Percentiles rank a stretch among this genome's conserved stretches.
Evolutionary conservation across 2,888 invertebrate species (phyloP).

Genomic region (Drosophila siamana): DNA sequence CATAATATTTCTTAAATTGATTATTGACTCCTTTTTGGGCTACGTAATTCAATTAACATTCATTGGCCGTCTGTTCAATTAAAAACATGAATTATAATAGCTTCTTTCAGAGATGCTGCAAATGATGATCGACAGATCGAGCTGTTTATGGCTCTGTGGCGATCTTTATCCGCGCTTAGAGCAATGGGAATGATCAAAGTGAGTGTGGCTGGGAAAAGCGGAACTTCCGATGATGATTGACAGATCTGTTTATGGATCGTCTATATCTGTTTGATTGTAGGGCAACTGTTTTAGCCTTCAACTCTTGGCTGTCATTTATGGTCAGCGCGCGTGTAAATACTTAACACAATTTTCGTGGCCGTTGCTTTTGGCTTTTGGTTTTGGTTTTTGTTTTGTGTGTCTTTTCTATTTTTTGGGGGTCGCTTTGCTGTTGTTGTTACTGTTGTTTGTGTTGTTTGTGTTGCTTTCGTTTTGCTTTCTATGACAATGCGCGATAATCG

Average conservation of each 20-base stretch:
- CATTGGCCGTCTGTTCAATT: too few relatives aligned
- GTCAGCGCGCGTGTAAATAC: slow-evolving; percentile 76
- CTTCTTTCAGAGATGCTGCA: too few relatives aligned
- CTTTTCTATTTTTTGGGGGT: slow-evolving; percentile 8
- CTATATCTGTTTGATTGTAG: slow-evolving; percentile 38
- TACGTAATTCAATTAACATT: too few relatives aligned
- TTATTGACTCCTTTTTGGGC: too few relatives aligned
- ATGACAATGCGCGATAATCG: slow-evolving; percentile 66
- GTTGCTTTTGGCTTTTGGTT: slow-evolving; percentile 40
- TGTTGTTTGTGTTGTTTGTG: slow-evolving; percentile 16
- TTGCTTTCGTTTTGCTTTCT: slow-evolving; percentile 73
- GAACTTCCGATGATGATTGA: not conserved
- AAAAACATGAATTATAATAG: too few relatives aligned
- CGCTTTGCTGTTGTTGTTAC: slow-evolving; percentile 26
- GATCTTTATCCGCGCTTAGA: not conserved
- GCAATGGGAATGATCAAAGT: not conserved
- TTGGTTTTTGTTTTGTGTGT: slow-evolving; percentile 15
- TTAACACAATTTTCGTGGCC: slow-evolving; percentile 71
- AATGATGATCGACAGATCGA: not conserved
- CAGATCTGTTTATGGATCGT: slow-evolving; percentile 32
- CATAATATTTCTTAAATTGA: too few relatives aligned
- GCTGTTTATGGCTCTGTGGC: not conserved
- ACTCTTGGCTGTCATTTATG: slow-evolving; percentile 58
- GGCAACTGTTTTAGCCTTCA: slow-evolving; percentile 36
- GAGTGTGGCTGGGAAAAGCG: not conserved